A percentile compares a stretch with the other conserved stretches of the same genome.
Evolutionary conservation across 2,113 vertebrate species (phyloP).

Genomic region (Cochlearius cochlearius): DNA sequence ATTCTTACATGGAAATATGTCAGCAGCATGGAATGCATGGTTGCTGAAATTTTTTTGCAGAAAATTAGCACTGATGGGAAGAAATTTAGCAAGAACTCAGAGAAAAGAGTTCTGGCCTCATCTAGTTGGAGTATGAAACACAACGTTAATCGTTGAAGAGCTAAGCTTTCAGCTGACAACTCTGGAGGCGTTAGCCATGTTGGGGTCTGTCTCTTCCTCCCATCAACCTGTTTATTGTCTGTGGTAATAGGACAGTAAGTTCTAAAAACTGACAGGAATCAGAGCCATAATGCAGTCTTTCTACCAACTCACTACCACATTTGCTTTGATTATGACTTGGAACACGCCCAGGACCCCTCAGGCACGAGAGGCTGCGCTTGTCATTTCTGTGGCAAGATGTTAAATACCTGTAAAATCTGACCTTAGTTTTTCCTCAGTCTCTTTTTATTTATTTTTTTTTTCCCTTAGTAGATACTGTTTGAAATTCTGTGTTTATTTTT

Average conservation of each 20-base stretch:
- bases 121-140: fast-evolving
- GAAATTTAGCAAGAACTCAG: background rate
- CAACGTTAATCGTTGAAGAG: background rate
- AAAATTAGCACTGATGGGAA: background rate
- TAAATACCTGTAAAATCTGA: background rate
- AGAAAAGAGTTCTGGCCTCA: background rate
- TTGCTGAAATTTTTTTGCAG: background rate
- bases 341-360: background rate
- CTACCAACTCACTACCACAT: background rate
- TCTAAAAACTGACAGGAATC: background rate
- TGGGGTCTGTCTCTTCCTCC: background rate
- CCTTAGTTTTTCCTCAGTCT: background rate
- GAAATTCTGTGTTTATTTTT: background rate
- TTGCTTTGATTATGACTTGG: background rate
- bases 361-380: background rate
- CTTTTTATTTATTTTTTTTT: too few species aligned
- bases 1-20: fast-evolving
- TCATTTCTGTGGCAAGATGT: background rate
- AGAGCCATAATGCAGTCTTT: background rate
- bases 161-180: background rate
- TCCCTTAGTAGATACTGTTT: background rate
- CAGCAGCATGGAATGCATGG: background rate
- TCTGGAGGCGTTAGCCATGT: background rate
- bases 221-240: background rate
- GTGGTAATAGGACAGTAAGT: background rate